phyloP scores from a whole-genome alignment of 2,888 invertebrate genomes.

The Latheticus oryzae region DNA sequence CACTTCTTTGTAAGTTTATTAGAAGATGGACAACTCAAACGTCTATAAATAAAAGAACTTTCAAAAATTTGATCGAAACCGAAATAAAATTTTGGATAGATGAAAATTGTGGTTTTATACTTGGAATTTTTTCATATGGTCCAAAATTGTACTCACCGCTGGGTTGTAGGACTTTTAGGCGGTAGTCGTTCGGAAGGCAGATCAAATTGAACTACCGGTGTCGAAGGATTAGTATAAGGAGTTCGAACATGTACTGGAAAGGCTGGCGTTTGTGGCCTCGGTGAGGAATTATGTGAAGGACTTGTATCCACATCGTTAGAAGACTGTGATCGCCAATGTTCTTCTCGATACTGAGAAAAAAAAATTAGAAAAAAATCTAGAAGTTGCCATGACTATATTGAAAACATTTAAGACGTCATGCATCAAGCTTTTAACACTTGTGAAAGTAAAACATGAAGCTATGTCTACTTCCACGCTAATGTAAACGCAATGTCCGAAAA shows the following conservation, averaged over 20 bases:
- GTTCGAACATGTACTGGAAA: constrained; percentile 94
- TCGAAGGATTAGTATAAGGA: constrained; percentile 81
- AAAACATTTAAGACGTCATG: too few species aligned
- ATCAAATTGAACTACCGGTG: constrained; percentile 70
- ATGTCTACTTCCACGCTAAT: not conserved
- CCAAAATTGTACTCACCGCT: constrained; percentile 67
- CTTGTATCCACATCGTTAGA: constrained; percentile 68
- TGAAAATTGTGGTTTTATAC: not conserved
- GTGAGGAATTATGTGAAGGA: constrained; percentile 66
- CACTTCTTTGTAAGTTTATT: constrained; percentile 62
- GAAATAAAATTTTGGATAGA: not conserved
- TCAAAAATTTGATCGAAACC: constrained; percentile 1
- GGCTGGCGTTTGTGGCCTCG: constrained; percentile 88
- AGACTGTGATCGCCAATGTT: constrained; percentile 74
- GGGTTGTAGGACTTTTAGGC: constrained; percentile 83
- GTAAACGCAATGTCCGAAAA: too few species aligned
- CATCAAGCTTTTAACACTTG: too few species aligned
- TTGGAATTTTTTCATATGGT: too few species aligned
- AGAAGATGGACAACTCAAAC: constrained; percentile 62
- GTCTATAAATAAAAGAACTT: constrained; percentile 56
- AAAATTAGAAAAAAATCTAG: too few species aligned
- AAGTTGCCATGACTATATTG: too few species aligned
- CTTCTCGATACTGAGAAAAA: constrained; percentile 68
- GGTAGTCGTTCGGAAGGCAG: constrained; percentile 74
- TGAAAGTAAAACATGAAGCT: too few species aligned